Percentiles rank a stretch among this genome's conserved stretches.
Evolutionary conservation across 2,888 invertebrate genomes (phyloP).

Genomic region (Idaea straminata): DNA sequence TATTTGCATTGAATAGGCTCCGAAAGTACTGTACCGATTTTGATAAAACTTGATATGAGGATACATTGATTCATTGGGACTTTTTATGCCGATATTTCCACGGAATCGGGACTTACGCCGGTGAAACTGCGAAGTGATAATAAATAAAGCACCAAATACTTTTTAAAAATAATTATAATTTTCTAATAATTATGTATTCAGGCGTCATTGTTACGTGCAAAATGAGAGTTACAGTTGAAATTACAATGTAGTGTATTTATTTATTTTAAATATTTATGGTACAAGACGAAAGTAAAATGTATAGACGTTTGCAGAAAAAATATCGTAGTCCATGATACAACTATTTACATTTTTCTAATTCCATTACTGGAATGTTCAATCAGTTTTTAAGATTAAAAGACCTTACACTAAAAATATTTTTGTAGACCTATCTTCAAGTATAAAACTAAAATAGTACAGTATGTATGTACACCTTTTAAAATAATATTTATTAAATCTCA

Average conservation of each 20-base stretch:
- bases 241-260: neutral
- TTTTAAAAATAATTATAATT: slow-evolving; percentile 1
- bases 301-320: slow-evolving; percentile 10
- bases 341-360: slow-evolving; percentile 52
- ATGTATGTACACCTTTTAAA: slow-evolving; percentile 44
- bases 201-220: slow-evolving; percentile 28
- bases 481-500: slow-evolving; percentile 29
- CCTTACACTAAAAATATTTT: slow-evolving; percentile 37
- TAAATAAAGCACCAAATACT: neutral
- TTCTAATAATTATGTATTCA: slow-evolving; percentile 15
- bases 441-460: slow-evolving; percentile 38
- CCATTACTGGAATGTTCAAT: slow-evolving; percentile 68
- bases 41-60: too few relatives aligned
- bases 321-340: slow-evolving; percentile 29
- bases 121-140: too few relatives aligned
- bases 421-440: slow-evolving; percentile 29
- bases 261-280: slow-evolving; percentile 18
- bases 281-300: slow-evolving; percentile 17
- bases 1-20: too few relatives aligned
- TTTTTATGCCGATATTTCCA: too few relatives aligned
- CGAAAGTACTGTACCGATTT: too few relatives aligned
- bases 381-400: slow-evolving; percentile 43
- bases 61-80: too few relatives aligned
- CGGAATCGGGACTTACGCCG: too few relatives aligned
- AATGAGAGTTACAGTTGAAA: slow-evolving; percentile 18